Conservation (phyloP, 2,888 invertebrate genomes). For the Acronicta leporina region DNA sequence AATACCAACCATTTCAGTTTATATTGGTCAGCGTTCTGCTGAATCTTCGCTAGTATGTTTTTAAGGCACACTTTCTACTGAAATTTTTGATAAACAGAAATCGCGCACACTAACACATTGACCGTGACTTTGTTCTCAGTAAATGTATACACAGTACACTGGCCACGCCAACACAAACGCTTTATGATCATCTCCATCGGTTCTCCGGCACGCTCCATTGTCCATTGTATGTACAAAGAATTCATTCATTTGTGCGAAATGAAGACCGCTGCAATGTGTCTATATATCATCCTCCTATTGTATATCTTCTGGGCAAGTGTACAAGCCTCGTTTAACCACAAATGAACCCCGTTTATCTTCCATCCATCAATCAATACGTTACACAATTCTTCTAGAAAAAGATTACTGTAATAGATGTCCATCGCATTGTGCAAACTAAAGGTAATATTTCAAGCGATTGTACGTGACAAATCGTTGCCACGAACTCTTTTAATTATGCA, state of each 20-base stretch:
- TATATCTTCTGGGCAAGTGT: slow-evolving; percentile 55
- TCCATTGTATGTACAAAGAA: slow-evolving; percentile 79
- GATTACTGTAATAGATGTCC: slow-evolving; percentile 44
- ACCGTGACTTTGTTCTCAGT: slow-evolving; percentile 51
- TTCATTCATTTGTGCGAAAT: slow-evolving; percentile 79
- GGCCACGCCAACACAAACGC: slow-evolving; percentile 34
- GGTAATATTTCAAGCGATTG: slow-evolving; percentile 49
- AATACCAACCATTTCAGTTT: neutral
- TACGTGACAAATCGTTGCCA: slow-evolving; percentile 68
- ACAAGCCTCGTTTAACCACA: slow-evolving; percentile 38
- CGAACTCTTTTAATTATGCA: slow-evolving; percentile 65
- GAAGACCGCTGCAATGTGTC: slow-evolving; percentile 66
- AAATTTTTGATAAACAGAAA: slow-evolving; percentile 52
- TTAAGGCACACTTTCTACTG: slow-evolving; percentile 49
- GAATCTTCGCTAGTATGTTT: slow-evolving; percentile 13
- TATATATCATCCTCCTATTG: slow-evolving; percentile 68
- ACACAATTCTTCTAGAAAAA: slow-evolving; percentile 45
- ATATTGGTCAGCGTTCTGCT: neutral
- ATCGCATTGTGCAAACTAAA: slow-evolving; percentile 46
- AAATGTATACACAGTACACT: slow-evolving; percentile 20
- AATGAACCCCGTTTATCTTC: slow-evolving; percentile 43
- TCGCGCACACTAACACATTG: slow-evolving; percentile 44
- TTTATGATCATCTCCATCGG: slow-evolving; percentile 52
- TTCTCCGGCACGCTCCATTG: slow-evolving; percentile 73
- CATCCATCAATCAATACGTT: slow-evolving; percentile 40